These are phyloP conservation scores for Dione juno DNA, from an alignment of 2,888 invertebrate genomes.

Conservation along the genomic window DNA sequence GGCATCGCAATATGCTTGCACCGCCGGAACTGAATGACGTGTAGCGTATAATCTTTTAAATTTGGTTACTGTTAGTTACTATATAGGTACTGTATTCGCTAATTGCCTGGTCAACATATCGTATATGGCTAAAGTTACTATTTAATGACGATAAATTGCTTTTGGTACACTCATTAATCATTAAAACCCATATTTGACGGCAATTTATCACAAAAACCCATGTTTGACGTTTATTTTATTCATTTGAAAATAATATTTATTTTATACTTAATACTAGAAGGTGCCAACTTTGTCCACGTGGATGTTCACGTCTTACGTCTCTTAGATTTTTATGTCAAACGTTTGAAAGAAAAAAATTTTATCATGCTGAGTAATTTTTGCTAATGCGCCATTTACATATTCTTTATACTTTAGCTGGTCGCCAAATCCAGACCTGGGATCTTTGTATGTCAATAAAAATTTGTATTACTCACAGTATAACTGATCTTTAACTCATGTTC, in stretches of 20 bases:
- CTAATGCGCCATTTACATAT: no score
- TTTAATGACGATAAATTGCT: slow-evolving; percentile 1
- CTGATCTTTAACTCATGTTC: no score
- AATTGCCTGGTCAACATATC: slow-evolving; percentile 26
- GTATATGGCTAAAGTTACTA: neutral
- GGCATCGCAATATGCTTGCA: neutral
- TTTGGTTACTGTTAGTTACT: slow-evolving; percentile 6
- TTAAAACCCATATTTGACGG: neutral
- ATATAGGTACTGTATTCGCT: slow-evolving; percentile 12
- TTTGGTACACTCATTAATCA: neutral
- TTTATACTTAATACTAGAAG: neutral
- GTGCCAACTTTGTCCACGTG: no score
- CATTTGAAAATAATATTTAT: neutral
- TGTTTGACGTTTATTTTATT: neutral
- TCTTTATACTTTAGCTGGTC: no score
- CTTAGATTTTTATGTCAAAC: no score
- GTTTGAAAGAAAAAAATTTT: no score
- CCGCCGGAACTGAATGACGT: neutral
- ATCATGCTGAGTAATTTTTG: no score
- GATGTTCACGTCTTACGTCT: no score
- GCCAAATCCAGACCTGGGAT: no score
- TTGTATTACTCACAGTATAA: no score
- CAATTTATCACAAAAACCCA: neutral
- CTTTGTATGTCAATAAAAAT: no score
- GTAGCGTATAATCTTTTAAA: neutral